Base-by-base conservation (phyloP, 30 jellyfish, hydroid and myxozoan species). In the Aurelia aurita complex sp. Pacific region DNA sequence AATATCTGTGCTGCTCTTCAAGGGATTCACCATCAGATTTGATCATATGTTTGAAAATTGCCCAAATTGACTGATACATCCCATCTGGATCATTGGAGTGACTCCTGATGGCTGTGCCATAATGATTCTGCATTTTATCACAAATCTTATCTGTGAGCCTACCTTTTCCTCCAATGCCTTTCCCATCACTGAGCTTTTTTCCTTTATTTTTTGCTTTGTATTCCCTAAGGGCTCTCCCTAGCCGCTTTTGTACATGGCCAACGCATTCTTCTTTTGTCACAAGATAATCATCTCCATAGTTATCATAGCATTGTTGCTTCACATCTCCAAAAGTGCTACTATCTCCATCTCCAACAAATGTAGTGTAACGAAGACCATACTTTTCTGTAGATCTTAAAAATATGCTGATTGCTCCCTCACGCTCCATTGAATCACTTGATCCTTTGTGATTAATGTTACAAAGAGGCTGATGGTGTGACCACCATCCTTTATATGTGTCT, bases 401-500 rank as follows among this genome's bases (percentile, higher is more conserved):
- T 15, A 38, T 35, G 51, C 40, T 50, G 67, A 38, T 33, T 3
- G 67, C 82, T 33, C 38, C 67, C 16, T 19, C 34, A 13, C 42
- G 17, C 12, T 72, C 66, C 67, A 72, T 72, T 13, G 82, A 17
- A 72, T 72, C 82, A 72, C 67, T 36, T 35, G 66, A 36, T n/a
- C 82, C 82, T 42, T 50, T 72, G 67, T 35, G 82, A 33, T 72
- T 72, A 3, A 72, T 72, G 82, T 72, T 42, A n/a, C 82, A 72
- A 46, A 72, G 38, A 3, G 66, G 67, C 36, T 50, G 50, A 38
- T 68, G 78, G 5, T 32, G 17, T 68, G 32, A 17, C 82, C 51
- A 38, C 82, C 82, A 72, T 42, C 40, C 11, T 16, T 72, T 35
- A 6, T 36, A 50, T 50, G 64, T 36, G 1, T 72, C 82, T 33